Conservation (phyloP, 2,888 invertebrate species). For the Notodonta ziczac region DNA sequence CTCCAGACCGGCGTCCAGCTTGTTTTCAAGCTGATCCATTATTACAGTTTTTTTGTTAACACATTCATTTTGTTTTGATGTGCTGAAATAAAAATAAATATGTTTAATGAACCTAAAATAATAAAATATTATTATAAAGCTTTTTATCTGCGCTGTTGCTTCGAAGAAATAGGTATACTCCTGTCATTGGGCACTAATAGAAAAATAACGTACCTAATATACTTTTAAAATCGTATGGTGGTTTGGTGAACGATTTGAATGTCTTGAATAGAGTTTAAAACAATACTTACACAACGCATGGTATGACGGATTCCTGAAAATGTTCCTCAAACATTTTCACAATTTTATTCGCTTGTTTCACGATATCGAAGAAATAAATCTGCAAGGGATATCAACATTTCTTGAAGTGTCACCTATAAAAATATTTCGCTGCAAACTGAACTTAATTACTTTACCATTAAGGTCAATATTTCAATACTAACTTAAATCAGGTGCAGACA, state of each 20-base stretch:
- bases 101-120: background rate
- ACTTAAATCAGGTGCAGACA: background rate
- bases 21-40: constrained; percentile 95
- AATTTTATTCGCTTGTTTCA: constrained; percentile 96
- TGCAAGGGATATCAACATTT: constrained; percentile 62
- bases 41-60: constrained; percentile 93
- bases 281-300: constrained; percentile 90
- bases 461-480: background rate
- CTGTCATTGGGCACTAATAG: no score
- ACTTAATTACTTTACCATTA: background rate
- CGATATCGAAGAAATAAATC: constrained; percentile 96
- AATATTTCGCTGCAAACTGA: background rate
- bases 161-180: no score
- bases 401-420: background rate
- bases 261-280: background rate
- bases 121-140: no score
- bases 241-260: background rate
- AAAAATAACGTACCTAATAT: no score
- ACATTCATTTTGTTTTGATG: constrained; percentile 95
- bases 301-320: constrained; percentile 94
- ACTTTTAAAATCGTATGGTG: no score
- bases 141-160: no score
- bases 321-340: constrained; percentile 97
- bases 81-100: constrained; percentile 75
- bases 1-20: constrained; percentile 95